Percentiles rank a stretch among this genome's conserved stretches.
These are phyloP conservation scores for Apogon hyalosoma DNA, from an alignment of 2,797 vertebrate species.

Conservation along the genomic window DNA sequence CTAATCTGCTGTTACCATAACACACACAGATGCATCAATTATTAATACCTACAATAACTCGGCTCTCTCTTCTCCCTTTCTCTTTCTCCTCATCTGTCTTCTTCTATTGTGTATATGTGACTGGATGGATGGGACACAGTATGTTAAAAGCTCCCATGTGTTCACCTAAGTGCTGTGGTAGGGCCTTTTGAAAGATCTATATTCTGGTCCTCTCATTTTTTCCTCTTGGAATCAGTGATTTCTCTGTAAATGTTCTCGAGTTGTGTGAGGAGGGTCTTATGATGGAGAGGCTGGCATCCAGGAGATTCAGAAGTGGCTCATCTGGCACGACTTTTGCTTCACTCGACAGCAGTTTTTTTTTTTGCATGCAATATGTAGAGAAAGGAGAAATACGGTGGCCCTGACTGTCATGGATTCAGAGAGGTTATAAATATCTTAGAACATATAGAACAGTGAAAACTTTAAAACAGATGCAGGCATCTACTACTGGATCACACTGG, in stretches of 20 bases:
- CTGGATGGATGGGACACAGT: conserved; percentile 53
- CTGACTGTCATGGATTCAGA: not conserved
- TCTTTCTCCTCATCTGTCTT: conserved; percentile 48
- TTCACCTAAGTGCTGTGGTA: conserved; percentile 57
- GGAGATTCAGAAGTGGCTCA: not conserved
- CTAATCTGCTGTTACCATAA: conserved; percentile 79
- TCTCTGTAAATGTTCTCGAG: conserved; percentile 20
- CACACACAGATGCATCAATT: conserved; percentile 72
- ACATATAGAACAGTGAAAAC: not conserved
- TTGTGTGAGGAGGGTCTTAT: conserved; percentile 23
- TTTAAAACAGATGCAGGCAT: not conserved
- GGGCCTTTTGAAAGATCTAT: conserved; percentile 41
- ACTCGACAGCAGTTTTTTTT: conserved; percentile 2
- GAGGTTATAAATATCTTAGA: not conserved
- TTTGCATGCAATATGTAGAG: conserved; percentile 2
- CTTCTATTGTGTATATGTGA: conserved; percentile 49
- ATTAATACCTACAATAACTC: conserved; percentile 76
- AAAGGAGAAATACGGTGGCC: not conserved
- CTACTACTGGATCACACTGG: not conserved
- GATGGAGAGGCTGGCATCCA: conserved; percentile 13
- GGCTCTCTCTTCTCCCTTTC: conserved; percentile 33
- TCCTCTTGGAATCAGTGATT: conserved; percentile 39
- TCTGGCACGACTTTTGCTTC: not conserved
- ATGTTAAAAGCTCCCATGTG: conserved; percentile 69
- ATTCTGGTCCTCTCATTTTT: conserved; percentile 21